Evolutionary conservation across 1,140 invertebrate genomes (phyloP).

Genomic region (Metaphire vulgaris): DNA sequence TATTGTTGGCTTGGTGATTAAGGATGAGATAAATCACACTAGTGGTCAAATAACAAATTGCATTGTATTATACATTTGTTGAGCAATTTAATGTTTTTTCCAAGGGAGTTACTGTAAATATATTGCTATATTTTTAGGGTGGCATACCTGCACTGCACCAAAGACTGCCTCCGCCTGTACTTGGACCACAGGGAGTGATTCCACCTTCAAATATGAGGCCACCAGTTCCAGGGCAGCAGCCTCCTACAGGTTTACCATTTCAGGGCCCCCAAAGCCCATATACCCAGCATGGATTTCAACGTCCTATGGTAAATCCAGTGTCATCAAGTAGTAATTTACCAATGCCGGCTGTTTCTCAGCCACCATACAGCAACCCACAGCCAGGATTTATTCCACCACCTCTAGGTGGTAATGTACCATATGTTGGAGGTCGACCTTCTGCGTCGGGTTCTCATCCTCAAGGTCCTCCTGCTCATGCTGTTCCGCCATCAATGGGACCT

Average conservation of each 20-base stretch:
- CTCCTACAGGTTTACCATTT: not conserved
- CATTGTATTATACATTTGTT: too few species aligned
- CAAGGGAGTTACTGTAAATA: too few species aligned
- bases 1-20: too few species aligned
- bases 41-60: too few species aligned
- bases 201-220: conserved; percentile 27
- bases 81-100: too few species aligned
- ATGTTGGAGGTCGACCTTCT: conserved; percentile 3
- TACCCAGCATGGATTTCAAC: conserved; percentile 30
- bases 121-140: not conserved
- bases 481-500: not conserved
- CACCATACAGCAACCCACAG: conserved; percentile 27
- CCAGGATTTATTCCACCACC: conserved; percentile 33
- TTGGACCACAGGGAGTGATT: conserved; percentile 16
- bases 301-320: conserved; percentile 28
- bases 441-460: conserved; percentile 35
- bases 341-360: not conserved
- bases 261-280: conserved; percentile 6
- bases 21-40: too few species aligned
- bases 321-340: conserved; percentile 4
- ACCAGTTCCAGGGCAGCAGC: conserved; percentile 30
- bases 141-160: not conserved
- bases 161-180: conserved; percentile 2
- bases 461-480: not conserved
- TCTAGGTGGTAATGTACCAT: conserved; percentile 35